Evolutionary conservation across 2,113 vertebrate species (phyloP).

Genomic region (Notothenia coriiceps): DNA sequence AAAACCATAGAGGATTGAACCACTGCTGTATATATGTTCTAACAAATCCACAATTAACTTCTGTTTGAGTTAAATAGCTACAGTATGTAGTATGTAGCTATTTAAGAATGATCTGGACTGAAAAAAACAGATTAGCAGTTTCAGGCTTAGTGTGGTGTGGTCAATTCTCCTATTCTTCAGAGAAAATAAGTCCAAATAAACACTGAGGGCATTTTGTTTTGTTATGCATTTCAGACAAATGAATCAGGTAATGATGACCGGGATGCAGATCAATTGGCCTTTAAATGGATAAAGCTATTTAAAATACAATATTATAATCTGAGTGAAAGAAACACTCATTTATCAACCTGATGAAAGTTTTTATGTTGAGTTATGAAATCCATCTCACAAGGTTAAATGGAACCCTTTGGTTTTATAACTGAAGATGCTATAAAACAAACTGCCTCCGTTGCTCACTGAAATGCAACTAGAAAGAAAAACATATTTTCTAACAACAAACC

Average conservation of each 20-base stretch:
- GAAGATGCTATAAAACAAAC: slow-evolving; percentile 6
- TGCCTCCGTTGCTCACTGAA: slow-evolving; percentile 1
- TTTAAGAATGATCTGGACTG: not conserved
- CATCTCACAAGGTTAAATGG: not conserved
- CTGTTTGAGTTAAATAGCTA: not conserved
- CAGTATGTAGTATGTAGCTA: not conserved
- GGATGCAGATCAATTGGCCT: slow-evolving; percentile 44
- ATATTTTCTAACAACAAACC: not conserved
- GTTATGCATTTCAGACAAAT: slow-evolving; percentile 40
- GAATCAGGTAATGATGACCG: slow-evolving; percentile 69
- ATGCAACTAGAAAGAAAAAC: slow-evolving; percentile 5
- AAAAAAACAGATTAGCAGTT: slow-evolving; percentile 19
- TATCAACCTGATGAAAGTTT: slow-evolving; percentile 58
- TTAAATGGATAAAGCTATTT: slow-evolving; percentile 62
- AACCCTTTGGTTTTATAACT: not conserved
- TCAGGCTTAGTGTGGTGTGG: slow-evolving; percentile 25
- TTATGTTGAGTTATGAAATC: slow-evolving; percentile 5
- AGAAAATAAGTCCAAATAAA: slow-evolving; percentile 57
- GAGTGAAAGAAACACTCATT: slow-evolving; percentile 32
- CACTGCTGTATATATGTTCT: not conserved
- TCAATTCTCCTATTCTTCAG: slow-evolving; percentile 58
- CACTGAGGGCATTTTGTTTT: slow-evolving; percentile 5
- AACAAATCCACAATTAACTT: not conserved
- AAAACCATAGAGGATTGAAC: not conserved
- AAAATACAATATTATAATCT: slow-evolving; percentile 67